These are phyloP conservation scores for Sarcophaga subvicina DNA, from an alignment of 2,888 invertebrate genomes.

Conservation along the genomic window DNA sequence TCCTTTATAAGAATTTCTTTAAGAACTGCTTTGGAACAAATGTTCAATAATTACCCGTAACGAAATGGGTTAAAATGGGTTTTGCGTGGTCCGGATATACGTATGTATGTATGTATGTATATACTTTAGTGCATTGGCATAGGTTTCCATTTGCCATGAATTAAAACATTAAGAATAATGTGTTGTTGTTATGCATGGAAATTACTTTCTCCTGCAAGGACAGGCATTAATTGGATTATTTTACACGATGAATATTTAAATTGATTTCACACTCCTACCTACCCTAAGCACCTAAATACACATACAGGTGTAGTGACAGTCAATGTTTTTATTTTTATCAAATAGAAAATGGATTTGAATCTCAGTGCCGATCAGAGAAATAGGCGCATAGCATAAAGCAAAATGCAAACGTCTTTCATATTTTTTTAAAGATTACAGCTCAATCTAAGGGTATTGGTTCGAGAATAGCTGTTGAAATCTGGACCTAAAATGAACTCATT, in stretches of 20 bases:
- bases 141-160: constrained; percentile 30
- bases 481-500: too few relatives aligned
- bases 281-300: too few relatives aligned
- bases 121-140: constrained; percentile 12
- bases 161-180: constrained; percentile 49
- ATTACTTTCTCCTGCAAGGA: constrained; percentile 53
- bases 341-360: too few relatives aligned
- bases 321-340: too few relatives aligned
- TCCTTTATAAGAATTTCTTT: not conserved
- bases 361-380: too few relatives aligned
- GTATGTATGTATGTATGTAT: not conserved
- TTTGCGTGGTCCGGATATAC: not conserved
- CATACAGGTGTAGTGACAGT: too few relatives aligned
- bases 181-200: constrained; percentile 45
- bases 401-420: too few relatives aligned
- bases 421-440: too few relatives aligned
- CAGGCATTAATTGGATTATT: constrained; percentile 52
- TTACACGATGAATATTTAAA: constrained; percentile 19
- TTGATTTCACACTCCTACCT: not conserved
- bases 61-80: constrained; percentile 38
- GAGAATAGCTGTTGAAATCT: too few relatives aligned
- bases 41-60: not conserved
- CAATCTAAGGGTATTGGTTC: too few relatives aligned
- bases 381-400: too few relatives aligned
- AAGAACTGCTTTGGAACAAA: not conserved